Evolutionary conservation across 2,888 invertebrate genomes (phyloP).

Genomic region (Eristalis intricaria): DNA sequence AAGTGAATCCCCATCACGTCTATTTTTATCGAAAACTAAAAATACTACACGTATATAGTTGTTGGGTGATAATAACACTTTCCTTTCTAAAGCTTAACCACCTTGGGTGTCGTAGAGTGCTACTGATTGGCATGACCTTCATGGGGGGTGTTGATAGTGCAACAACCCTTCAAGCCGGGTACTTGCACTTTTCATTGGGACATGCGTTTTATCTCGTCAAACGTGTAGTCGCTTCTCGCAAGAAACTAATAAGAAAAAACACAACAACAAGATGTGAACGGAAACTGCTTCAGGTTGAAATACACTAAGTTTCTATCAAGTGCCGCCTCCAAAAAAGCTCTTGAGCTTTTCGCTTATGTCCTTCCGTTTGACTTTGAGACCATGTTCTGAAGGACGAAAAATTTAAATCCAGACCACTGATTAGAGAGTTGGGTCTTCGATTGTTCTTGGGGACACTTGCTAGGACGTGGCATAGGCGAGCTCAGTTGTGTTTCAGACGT

Average conservation of each 20-base stretch:
- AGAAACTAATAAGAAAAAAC: background rate
- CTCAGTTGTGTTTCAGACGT: slow-evolving; percentile 8
- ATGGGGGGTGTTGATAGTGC: slow-evolving; percentile 58
- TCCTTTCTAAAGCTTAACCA: slow-evolving; percentile 11
- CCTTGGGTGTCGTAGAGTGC: slow-evolving; percentile 20
- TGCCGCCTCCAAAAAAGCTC: slow-evolving; percentile 45
- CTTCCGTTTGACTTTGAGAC: slow-evolving; percentile 73
- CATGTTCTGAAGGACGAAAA: slow-evolving; percentile 72
- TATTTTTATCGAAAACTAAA: slow-evolving; percentile 61
- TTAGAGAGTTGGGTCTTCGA: background rate
- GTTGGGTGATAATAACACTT: slow-evolving; percentile 37
- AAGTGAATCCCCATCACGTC: slow-evolving; percentile 35
- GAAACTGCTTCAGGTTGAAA: background rate
- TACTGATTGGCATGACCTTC: slow-evolving; percentile 56
- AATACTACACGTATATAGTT: slow-evolving; percentile 21
- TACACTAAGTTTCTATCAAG: background rate
- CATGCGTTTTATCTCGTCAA: slow-evolving; percentile 54
- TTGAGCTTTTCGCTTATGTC: slow-evolving; percentile 45
- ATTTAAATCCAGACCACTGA: slow-evolving; percentile 7
- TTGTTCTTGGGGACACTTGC: background rate
- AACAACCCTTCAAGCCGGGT: slow-evolving; percentile 65
- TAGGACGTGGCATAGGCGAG: slow-evolving; percentile 20
- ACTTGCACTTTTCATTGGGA: slow-evolving; percentile 72
- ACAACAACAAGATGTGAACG: background rate
- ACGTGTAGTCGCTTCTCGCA: background rate